Base-by-base conservation (phyloP, 2,113 vertebrate species). In the Gallinago media region DNA sequence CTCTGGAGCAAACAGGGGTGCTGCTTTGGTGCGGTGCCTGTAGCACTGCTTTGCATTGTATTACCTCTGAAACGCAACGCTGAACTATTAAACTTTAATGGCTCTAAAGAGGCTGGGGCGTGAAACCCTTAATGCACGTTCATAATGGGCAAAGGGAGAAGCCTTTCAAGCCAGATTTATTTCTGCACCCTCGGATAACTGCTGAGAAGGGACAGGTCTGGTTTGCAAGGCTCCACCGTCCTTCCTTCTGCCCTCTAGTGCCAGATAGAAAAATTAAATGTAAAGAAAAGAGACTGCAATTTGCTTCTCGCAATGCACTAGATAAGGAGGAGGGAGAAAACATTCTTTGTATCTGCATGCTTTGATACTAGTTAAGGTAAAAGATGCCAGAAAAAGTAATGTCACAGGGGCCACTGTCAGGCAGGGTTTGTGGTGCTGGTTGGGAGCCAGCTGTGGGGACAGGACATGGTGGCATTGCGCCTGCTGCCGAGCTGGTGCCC, bases 191-290 rank as follows among this genome's bases (percentile, higher is more conserved):
- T 67, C 3, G 8, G 42, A 23, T 0, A 16, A 61, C 59, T 31
- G 88, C 82, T 66, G 75, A 55, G 54, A 52, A 20, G 50, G 22
- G 63, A 10, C 50, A 10, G 20, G 55, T 27, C 85, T 38, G 50
- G 8, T 31, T 14, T 26, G 61, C 36, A 2, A 68, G 27, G 67
- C 55, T 92, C 32, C 32, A 11, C 38, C 12, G 8, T 34, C 79
- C 56, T 38, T 93, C 71, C 76, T 90, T 59, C 92, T 91, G 92
- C 95, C 96, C 95, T 96, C 96, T 96, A 93, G 92, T 68, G 96
- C 79, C 72, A 58, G 65, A 91, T 2, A 52, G 66, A 81, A 81
- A 93, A 70, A 88, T 11, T 16, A 18, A 50, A 74, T 2, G 5
- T 7, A 47, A 44, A 68, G 56, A 22, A 27, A 23, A 29, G 4